Evolutionary conservation across 2,888 invertebrate species (phyloP).

Genomic region (Scaptomyza parva): DNA sequence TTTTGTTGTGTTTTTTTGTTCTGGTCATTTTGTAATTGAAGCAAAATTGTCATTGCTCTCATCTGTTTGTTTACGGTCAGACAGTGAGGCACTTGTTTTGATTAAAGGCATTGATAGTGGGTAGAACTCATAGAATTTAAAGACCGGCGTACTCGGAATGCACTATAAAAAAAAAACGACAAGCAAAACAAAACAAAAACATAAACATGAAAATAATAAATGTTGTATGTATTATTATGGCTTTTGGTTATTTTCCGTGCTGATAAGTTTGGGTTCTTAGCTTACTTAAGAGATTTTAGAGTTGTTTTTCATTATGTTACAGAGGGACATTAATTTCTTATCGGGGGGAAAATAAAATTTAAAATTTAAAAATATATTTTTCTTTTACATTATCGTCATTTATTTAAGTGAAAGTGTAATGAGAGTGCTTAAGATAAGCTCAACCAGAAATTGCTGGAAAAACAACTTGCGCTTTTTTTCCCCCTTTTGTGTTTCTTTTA

Average conservation of each 20-base stretch:
- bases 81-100: slow-evolving; percentile 64
- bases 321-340: neutral
- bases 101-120: slow-evolving; percentile 59
- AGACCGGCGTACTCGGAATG: slow-evolving; percentile 15
- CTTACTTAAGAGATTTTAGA: neutral
- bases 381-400: neutral
- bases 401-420: neutral
- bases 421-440: slow-evolving; percentile 1
- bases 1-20: slow-evolving; percentile 7
- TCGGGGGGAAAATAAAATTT: neutral
- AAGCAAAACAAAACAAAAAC: too few relatives aligned
- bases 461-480: slow-evolving; percentile 61
- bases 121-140: neutral
- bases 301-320: neutral
- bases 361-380: neutral
- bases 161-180: slow-evolving; percentile 29
- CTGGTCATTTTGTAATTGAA: slow-evolving; percentile 69
- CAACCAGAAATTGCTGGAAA: slow-evolving; percentile 40
- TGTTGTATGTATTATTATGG: neutral
- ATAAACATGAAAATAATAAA: neutral
- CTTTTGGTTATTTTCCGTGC: slow-evolving; percentile 30
- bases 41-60: slow-evolving; percentile 37
- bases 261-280: slow-evolving; percentile 24
- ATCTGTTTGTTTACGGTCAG: slow-evolving; percentile 55
- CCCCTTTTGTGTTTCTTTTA: slow-evolving; percentile 26